Evolutionary conservation across 2,113 vertebrate genomes (phyloP).

Genomic region (Pristiophorus japonicus): DNA sequence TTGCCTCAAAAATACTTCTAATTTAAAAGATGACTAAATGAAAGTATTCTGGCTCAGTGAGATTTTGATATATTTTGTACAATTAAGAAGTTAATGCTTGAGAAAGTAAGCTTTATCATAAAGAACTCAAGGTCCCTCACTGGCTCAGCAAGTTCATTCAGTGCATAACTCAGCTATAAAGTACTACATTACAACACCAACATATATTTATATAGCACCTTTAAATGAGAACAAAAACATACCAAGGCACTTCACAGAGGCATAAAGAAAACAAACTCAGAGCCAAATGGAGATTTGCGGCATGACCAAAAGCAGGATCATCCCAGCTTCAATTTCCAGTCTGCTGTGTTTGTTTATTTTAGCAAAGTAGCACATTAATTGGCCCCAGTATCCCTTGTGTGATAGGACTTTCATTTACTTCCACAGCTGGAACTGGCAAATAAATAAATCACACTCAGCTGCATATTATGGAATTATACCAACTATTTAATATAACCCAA

Average conservation of each 20-base stretch:
- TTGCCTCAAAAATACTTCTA: neutral
- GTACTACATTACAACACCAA: neutral
- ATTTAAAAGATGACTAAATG: neutral
- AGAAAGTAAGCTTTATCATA: neutral
- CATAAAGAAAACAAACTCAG: neutral
- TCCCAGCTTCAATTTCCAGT: neutral
- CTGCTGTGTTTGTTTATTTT: neutral
- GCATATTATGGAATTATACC: no score
- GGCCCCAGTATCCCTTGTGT: neutral
- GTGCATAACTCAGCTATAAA: neutral
- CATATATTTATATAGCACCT: neutral
- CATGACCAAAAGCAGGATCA: neutral
- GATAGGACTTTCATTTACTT: neutral
- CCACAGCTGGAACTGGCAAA: constrained; percentile 13
- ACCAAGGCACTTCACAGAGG: neutral
- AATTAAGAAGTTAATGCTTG: neutral
- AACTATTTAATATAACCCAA: neutral
- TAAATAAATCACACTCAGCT: neutral
- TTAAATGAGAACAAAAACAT: neutral
- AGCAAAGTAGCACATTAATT: neutral
- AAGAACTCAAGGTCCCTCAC: neutral
- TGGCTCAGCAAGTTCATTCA: neutral
- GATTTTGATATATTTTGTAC: no score
- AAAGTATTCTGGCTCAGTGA: neutral
- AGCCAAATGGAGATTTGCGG: neutral